Conservation (phyloP, 2,888 invertebrate species). For the Bembecia ichneumoniformis region DNA sequence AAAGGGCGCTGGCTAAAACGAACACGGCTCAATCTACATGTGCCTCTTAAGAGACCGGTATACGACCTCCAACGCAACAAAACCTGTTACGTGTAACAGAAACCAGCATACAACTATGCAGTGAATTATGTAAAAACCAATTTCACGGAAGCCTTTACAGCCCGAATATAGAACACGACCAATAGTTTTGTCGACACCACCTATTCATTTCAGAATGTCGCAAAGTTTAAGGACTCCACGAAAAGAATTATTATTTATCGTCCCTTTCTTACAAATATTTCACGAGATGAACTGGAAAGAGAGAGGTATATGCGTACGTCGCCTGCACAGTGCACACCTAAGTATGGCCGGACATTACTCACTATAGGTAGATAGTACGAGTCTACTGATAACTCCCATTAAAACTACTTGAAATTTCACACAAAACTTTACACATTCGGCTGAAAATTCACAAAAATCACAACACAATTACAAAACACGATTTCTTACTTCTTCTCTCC, state of each 20-base stretch:
- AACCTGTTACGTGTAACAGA: constrained; percentile 67
- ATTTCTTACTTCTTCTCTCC: constrained; percentile 96
- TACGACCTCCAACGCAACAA: constrained; percentile 63
- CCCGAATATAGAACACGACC: constrained; percentile 11
- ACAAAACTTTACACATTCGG: constrained; percentile 33
- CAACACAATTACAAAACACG: constrained; percentile 44
- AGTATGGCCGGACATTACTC: constrained; percentile 73
- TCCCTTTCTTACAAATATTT: constrained; percentile 44
- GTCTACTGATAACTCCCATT: constrained; percentile 50
- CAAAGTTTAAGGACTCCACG: constrained; percentile 33
- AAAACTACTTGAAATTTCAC: constrained; percentile 29
- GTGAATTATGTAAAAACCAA: constrained; percentile 31
- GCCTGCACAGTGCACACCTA: constrained; percentile 70
- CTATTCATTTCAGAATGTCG: constrained; percentile 27
- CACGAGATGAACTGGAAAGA: constrained; percentile 51
- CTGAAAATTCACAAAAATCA: constrained; percentile 39
- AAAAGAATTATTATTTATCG: constrained; percentile 44
- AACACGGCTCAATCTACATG: constrained; percentile 53
- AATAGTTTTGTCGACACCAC: constrained; percentile 11
- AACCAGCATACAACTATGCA: constrained; percentile 35
- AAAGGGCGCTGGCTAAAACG: constrained; percentile 39
- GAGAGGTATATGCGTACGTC: constrained; percentile 70
- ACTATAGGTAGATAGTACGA: constrained; percentile 67
- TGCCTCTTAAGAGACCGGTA: constrained; percentile 63
- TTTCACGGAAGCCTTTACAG: constrained; percentile 8